Base-by-base conservation (phyloP, 2,113 vertebrate genomes). In the Neolamprologus hecqui region DNA sequence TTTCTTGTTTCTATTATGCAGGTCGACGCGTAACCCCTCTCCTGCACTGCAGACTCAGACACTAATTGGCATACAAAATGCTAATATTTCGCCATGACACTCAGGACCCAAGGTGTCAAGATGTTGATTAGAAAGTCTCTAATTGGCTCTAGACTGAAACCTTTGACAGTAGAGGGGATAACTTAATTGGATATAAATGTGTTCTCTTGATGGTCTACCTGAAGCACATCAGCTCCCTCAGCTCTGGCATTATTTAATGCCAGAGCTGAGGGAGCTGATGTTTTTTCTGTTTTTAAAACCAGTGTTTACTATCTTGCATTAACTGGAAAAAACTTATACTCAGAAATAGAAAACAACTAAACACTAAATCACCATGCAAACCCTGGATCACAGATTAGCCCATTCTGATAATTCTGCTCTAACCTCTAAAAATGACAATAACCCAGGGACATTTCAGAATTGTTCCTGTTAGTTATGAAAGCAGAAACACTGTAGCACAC, bases 51-150 rank as follows among this genome's bases (percentile, higher is more conserved):
- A 82, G 33, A 75, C 88, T 87, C 84, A 58, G 63, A 60, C 86
- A 81, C 89, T 96, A 96, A 95, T 96, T 96, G 93, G 93, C 93
- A 91, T 88, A 87, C 91, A 90, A 94, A 92, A 94, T 96, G 92
- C 90, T 92, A 94, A 94, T 92, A 93, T 94, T 95, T 93, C 83
- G 79, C 83, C 88, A 87, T 92, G 94, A 93, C 93, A 95, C 90
- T 93, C 84, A 84, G 90, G 90, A 91, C 92, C 91, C 82, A 89
- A 85, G 84, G 90, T 94, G 94, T 95, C 93, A 95, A 92, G 93
- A 86, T 73, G 89, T 87, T 96, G 94, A 96, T 95, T 94, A 92
- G 84, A 93, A 91, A 87, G 85, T 88, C 83, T 89, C 89, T 94
- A 95, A 95, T 94, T 95, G 93, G 94, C 90, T 92, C 86, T 89